Percentiles rank a stretch among this genome's conserved stretches.
phyloP scores from a whole-genome alignment of 2,113 vertebrate species.

The Gorsachius goisagi region DNA sequence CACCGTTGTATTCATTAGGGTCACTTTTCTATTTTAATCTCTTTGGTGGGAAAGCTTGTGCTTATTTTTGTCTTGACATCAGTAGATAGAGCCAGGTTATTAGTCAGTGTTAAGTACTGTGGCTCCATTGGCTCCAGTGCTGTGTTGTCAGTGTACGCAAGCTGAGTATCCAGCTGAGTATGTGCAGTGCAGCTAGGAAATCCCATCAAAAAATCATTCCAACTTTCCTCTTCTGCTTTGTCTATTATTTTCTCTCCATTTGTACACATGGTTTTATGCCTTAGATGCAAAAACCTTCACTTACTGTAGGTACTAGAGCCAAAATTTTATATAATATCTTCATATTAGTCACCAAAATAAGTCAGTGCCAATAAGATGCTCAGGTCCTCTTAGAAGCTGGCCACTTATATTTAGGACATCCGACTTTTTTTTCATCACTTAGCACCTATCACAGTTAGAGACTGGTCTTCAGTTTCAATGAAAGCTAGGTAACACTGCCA shows the following conservation, averaged over 20 bases:
- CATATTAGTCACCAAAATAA: neutral
- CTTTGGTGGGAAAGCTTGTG: neutral
- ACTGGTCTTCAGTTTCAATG: neutral
- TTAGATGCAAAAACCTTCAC: neutral
- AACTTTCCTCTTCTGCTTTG: constrained; percentile 20
- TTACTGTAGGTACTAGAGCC: neutral
- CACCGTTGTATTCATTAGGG: neutral
- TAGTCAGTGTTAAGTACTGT: neutral
- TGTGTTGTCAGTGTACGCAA: neutral
- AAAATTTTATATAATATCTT: neutral
- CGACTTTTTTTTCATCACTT: neutral
- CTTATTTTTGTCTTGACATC: neutral
- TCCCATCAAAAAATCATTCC: neutral
- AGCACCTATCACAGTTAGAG: neutral
- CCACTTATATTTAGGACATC: neutral
- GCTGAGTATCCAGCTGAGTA: neutral
- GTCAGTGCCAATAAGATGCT: neutral
- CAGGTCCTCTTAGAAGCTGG: neutral
- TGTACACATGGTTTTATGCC: neutral
- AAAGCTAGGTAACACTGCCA: neutral
- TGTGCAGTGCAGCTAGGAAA: constrained; percentile 1
- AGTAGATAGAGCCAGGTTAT: neutral
- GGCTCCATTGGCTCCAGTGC: neutral
- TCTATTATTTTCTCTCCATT: neutral
- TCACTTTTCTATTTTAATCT: constrained; percentile 13